A percentile compares a stretch with the other conserved stretches of the same genome.
Evolutionary conservation across 2,888 invertebrate genomes (phyloP).

Genomic region (Cosmia pyralina): DNA sequence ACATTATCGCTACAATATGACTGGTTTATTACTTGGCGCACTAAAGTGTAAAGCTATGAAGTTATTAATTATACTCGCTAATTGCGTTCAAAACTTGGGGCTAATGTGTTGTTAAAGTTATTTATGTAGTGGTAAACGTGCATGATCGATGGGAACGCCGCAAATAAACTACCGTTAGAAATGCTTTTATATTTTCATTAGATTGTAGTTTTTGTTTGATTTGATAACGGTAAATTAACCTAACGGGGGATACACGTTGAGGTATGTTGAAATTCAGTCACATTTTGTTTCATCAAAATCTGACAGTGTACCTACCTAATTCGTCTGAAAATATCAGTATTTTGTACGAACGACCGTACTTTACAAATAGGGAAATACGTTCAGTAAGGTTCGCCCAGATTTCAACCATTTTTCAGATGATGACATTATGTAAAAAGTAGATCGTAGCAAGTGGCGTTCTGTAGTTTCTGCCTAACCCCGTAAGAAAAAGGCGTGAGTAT

Average conservation of each 20-base stretch:
- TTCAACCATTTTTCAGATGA: not conserved
- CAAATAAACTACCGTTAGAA: constrained; percentile 42
- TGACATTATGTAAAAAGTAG: not conserved
- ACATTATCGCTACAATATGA: constrained; percentile 60
- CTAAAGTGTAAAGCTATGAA: constrained; percentile 66
- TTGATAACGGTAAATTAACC: not conserved
- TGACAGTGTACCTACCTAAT: not conserved
- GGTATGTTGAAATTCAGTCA: not conserved
- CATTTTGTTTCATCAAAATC: not conserved
- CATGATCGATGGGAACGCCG: constrained; percentile 53
- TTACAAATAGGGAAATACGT: too few species aligned
- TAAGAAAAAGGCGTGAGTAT: too few species aligned
- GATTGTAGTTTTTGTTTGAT: not conserved
- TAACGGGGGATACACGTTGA: not conserved
- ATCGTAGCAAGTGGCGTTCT: too few species aligned
- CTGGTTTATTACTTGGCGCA: constrained; percentile 62
- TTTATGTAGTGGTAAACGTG: constrained; percentile 64
- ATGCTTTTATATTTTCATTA: constrained; percentile 15
- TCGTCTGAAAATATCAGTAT: not conserved
- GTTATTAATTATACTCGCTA: constrained; percentile 69
- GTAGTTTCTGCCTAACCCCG: too few species aligned
- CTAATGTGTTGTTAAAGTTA: constrained; percentile 70
- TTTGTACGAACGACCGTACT: too few species aligned
- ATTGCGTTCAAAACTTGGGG: constrained; percentile 67
- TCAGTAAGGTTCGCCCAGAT: not conserved